Evolutionary conservation across 2,888 invertebrate species (phyloP).

Genomic region (Patella caerulea): DNA sequence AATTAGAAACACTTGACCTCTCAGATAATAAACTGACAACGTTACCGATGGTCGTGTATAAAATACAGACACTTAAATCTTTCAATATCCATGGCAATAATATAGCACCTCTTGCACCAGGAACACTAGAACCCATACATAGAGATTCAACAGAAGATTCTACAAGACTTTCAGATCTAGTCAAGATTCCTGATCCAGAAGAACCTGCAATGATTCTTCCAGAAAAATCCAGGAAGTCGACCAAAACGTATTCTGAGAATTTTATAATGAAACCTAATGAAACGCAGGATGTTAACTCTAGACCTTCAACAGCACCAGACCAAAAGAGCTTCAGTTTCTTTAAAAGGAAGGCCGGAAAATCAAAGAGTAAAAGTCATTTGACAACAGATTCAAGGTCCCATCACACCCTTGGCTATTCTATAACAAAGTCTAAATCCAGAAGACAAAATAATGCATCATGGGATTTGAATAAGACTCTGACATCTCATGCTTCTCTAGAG

Average conservation of each 20-base stretch:
- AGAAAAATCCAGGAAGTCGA: constrained; percentile 2
- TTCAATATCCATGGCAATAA: constrained; percentile 66
- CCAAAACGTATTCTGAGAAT: constrained; percentile 6
- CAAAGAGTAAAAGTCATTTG: neutral
- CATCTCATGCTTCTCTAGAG: neutral
- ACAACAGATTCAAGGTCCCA: neutral
- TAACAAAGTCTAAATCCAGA: neutral
- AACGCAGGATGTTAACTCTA: neutral
- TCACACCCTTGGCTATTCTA: neutral
- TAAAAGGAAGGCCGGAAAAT: neutral
- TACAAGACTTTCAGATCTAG: neutral
- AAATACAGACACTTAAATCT: constrained; percentile 60
- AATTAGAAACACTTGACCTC: constrained; percentile 61
- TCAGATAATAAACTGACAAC: constrained; percentile 60
- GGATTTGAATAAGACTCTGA: neutral
- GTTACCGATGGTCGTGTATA: constrained; percentile 62
- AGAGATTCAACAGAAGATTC: neutral
- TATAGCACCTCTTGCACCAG: constrained; percentile 14
- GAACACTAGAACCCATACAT: neutral
- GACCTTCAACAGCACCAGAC: neutral
- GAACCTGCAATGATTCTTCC: neutral
- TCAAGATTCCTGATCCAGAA: constrained; percentile 8
- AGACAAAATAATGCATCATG: neutral
- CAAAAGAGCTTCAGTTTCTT: neutral
- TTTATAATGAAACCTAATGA: neutral